A percentile compares a stretch with the other conserved stretches of the same genome.
Conservation (phyloP, 2,888 invertebrate genomes). For the Meta bourneti region DNA sequence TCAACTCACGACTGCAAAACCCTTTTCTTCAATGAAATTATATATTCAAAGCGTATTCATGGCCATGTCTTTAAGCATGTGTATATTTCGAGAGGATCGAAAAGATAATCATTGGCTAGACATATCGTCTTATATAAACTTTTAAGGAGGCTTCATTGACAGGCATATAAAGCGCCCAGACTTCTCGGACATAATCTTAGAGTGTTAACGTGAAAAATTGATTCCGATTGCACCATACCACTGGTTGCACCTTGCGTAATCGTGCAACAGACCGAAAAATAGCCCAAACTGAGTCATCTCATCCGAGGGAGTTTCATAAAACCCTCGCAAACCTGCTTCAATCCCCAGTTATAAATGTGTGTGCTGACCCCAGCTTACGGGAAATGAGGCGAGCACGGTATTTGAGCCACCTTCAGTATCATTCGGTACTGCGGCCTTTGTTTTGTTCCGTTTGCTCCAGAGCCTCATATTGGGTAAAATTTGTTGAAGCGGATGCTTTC, state of each 20-base stretch:
- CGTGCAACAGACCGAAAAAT: background rate
- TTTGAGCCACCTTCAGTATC: background rate
- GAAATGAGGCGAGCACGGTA: background rate
- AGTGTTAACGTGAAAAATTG: slow-evolving; percentile 2
- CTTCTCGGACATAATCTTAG: background rate
- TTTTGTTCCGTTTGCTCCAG: background rate
- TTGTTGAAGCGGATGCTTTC: too few relatives aligned
- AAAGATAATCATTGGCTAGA: too few relatives aligned
- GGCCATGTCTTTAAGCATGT: too few relatives aligned
- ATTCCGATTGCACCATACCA: background rate
- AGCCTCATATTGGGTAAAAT: background rate
- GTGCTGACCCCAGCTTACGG: background rate
- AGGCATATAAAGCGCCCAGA: background rate
- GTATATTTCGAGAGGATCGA: too few relatives aligned
- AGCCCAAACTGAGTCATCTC: background rate
- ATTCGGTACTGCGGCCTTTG: background rate
- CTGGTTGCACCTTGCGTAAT: slow-evolving; percentile 6
- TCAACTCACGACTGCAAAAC: too few relatives aligned
- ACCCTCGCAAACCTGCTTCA: background rate
- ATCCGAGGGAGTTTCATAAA: slow-evolving; percentile 3
- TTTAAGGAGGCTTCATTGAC: too few relatives aligned
- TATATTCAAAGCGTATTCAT: too few relatives aligned
- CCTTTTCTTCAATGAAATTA: too few relatives aligned
- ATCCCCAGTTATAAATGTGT: slow-evolving; percentile 33
- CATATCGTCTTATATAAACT: too few relatives aligned